Conservation (phyloP, 2,797 vertebrate species). For the Chrysocyon brachyurus region DNA sequence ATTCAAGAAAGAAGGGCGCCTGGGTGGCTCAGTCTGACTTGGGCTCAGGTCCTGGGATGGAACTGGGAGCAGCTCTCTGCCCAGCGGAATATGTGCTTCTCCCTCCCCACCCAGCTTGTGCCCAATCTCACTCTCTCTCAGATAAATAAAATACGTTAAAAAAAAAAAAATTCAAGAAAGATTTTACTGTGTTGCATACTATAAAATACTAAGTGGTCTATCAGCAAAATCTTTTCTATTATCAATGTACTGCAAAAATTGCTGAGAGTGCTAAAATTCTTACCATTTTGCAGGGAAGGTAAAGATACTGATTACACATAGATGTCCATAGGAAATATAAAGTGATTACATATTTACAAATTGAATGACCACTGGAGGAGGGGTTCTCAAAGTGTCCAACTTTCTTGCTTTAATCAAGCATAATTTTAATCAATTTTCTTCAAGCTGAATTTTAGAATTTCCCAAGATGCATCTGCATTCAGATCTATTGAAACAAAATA, state of each 20-base stretch:
- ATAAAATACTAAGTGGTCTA: neutral
- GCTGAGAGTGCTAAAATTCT: neutral
- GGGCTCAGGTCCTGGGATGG: too few species aligned
- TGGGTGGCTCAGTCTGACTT: too few species aligned
- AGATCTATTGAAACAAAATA: neutral
- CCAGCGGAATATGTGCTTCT: too few species aligned
- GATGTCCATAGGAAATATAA: neutral
- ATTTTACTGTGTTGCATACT: neutral
- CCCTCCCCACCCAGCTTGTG: too few species aligned
- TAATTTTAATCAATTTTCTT: neutral
- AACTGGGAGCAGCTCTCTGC: too few species aligned
- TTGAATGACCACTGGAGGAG: neutral
- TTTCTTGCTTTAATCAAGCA: conserved; percentile 59
- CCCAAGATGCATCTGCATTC: conserved; percentile 30
- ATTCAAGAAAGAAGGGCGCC: neutral
- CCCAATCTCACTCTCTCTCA: too few species aligned
- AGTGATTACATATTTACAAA: neutral
- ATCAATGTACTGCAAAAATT: neutral
- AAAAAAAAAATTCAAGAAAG: neutral
- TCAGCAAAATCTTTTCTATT: neutral
- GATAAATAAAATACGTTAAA: too few species aligned
- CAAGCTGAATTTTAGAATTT: conserved; percentile 55
- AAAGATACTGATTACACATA: neutral
- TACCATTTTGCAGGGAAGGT: neutral
- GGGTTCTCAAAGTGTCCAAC: neutral